Evolutionary conservation across 2,888 invertebrate genomes (phyloP).

Genomic region (Mythimna vitellina): DNA sequence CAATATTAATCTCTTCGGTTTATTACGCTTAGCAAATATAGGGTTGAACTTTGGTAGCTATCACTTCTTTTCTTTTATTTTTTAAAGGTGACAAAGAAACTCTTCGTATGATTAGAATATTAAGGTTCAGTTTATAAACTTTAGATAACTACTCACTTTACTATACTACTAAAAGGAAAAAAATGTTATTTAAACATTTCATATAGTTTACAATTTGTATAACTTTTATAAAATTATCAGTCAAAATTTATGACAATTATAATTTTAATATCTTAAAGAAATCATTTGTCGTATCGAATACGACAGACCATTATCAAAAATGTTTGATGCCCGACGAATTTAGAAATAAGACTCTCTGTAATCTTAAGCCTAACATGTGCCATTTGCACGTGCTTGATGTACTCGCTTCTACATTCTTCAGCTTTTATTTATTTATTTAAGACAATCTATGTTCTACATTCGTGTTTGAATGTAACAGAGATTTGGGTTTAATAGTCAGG

Average conservation of each 20-base stretch:
- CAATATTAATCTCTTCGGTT: slow-evolving; percentile 35
- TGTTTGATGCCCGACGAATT: slow-evolving; percentile 32
- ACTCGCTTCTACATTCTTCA: slow-evolving; percentile 71
- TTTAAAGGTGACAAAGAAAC: slow-evolving; percentile 30
- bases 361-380: slow-evolving; percentile 87
- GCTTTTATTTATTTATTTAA: slow-evolving; percentile 84
- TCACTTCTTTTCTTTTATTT: slow-evolving; percentile 26
- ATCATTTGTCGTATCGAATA: slow-evolving; percentile 48
- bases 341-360: slow-evolving; percentile 67
- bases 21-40: slow-evolving; percentile 59
- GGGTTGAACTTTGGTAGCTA: slow-evolving; percentile 51
- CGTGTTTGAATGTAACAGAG: slow-evolving; percentile 36
- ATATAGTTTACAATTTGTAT: neutral
- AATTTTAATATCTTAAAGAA: neutral
- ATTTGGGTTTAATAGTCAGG: slow-evolving; percentile 56
- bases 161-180: neutral
- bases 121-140: neutral
- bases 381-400: slow-evolving; percentile 87
- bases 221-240: neutral
- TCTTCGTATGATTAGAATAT: neutral
- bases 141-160: too few relatives aligned
- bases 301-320: slow-evolving; percentile 37
- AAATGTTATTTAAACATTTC: neutral
- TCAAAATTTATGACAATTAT: neutral
- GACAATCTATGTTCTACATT: slow-evolving; percentile 54